Percentiles rank a stretch among this genome's conserved stretches.
These are phyloP conservation scores for Agonum fuliginosum DNA, from an alignment of 2,888 invertebrate species.

Conservation along the genomic window DNA sequence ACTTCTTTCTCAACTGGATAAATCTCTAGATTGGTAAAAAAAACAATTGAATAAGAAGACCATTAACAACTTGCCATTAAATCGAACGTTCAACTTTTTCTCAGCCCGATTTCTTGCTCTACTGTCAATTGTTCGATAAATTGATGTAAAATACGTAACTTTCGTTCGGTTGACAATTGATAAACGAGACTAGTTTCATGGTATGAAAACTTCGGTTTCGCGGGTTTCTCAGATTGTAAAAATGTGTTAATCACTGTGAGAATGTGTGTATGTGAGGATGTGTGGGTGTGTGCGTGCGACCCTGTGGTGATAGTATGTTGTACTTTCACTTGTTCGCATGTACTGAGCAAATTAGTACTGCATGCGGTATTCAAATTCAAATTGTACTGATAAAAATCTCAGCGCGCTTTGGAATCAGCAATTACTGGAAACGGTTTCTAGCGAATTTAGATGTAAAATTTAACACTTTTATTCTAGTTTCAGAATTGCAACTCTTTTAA, in stretches of 20 bases:
- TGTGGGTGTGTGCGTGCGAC: neutral
- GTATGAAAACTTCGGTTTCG: slow-evolving; percentile 21
- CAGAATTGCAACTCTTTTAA: too few species aligned
- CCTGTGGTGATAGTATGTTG: slow-evolving; percentile 18
- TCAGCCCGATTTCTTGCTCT: neutral
- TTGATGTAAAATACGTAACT: slow-evolving; percentile 37
- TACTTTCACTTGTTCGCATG: slow-evolving; percentile 34
- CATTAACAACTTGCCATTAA: slow-evolving; percentile 17
- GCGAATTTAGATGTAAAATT: too few species aligned
- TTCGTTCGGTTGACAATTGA: slow-evolving; percentile 30
- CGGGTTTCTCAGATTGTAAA: neutral
- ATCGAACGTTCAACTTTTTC: slow-evolving; percentile 1
- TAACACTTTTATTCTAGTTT: too few species aligned
- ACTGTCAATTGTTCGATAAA: slow-evolving; percentile 29
- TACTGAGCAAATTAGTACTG: slow-evolving; percentile 16
- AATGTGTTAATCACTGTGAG: neutral
- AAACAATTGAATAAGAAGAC: slow-evolving; percentile 22
- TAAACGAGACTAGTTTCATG: slow-evolving; percentile 5
- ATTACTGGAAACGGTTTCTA: too few species aligned
- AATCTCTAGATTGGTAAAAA: slow-evolving; percentile 1
- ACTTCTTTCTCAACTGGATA: slow-evolving; percentile 7
- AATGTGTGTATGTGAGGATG: neutral
- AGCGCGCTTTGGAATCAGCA: neutral
- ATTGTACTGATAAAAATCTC: slow-evolving; percentile 5
- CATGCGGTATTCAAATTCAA: slow-evolving; percentile 2